phyloP scores from a whole-genome alignment of 1,140 invertebrate genomes.

The Temnothorax nylanderi region DNA sequence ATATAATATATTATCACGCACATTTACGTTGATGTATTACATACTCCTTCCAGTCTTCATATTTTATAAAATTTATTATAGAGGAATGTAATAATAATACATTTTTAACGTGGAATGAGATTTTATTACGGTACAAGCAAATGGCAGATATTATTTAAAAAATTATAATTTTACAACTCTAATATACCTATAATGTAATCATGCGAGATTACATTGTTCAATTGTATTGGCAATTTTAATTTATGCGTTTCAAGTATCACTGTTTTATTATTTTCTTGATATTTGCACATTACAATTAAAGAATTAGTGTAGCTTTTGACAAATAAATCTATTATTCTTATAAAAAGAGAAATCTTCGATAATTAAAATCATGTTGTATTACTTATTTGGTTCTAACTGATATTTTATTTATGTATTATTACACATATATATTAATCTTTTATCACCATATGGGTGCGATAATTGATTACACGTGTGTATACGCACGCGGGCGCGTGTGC shows the following conservation, averaged over 20 bases:
- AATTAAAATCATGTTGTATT: conserved; percentile 5
- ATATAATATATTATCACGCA: not conserved
- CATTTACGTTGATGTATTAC: not conserved
- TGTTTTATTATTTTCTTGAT: not conserved
- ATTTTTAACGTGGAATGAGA: not conserved
- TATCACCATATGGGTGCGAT: not conserved
- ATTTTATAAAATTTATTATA: conserved; percentile 2
- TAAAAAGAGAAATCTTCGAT: not conserved
- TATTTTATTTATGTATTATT: conserved; percentile 8
- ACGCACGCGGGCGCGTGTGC: no score
- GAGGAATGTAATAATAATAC: not conserved
- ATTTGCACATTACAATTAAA: not conserved
- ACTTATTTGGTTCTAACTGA: not conserved
- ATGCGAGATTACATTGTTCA: not conserved
- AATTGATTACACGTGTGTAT: not conserved
- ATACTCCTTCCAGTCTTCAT: not conserved
- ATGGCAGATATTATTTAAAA: not conserved
- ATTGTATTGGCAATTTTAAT: not conserved
- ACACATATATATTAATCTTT: not conserved
- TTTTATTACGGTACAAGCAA: not conserved
- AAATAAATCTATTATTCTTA: not conserved
- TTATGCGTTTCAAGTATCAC: not conserved
- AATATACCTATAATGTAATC: not conserved
- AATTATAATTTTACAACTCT: not conserved
- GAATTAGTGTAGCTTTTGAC: not conserved